Evolutionary conservation across 2,797 vertebrate species (phyloP).

Genomic region (Tolypeutes matacus): DNA sequence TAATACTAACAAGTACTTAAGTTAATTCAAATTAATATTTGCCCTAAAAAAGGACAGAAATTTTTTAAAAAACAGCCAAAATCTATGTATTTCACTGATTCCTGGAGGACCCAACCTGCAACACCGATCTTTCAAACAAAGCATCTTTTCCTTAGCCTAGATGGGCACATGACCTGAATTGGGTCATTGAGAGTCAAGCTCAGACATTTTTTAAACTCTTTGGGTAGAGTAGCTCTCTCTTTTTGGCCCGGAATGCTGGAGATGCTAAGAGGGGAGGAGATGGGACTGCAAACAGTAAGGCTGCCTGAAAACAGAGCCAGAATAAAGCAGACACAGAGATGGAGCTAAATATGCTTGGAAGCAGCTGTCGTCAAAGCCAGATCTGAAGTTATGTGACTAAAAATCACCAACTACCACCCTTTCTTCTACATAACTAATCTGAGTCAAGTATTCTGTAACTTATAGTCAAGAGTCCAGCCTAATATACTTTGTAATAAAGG

Average conservation of each 20-base stretch:
- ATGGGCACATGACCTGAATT: not conserved
- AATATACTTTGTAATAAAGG: slow-evolving; percentile 3
- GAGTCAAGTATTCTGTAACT: slow-evolving; percentile 1
- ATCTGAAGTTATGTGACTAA: too few relatives aligned
- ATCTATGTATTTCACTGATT: slow-evolving; percentile 45
- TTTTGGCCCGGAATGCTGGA: not conserved
- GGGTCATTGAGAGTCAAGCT: not conserved
- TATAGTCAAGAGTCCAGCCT: not conserved
- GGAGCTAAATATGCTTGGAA: too few relatives aligned
- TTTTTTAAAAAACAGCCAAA: not conserved
- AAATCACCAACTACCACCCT: not conserved
- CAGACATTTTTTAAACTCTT: not conserved
- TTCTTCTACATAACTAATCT: not conserved
- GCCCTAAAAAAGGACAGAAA: not conserved
- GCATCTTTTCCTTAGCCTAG: not conserved
- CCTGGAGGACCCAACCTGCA: not conserved
- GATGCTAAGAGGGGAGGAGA: not conserved
- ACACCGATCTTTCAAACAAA: not conserved
- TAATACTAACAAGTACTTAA: not conserved
- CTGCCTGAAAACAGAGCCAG: not conserved
- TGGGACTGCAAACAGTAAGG: not conserved
- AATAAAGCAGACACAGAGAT: too few relatives aligned
- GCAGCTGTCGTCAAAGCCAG: too few relatives aligned
- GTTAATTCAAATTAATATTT: slow-evolving; percentile 8
- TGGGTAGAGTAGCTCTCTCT: not conserved